These are phyloP conservation scores for Brachyptera risi DNA, from an alignment of 2,888 invertebrate genomes.

Conservation along the genomic window DNA sequence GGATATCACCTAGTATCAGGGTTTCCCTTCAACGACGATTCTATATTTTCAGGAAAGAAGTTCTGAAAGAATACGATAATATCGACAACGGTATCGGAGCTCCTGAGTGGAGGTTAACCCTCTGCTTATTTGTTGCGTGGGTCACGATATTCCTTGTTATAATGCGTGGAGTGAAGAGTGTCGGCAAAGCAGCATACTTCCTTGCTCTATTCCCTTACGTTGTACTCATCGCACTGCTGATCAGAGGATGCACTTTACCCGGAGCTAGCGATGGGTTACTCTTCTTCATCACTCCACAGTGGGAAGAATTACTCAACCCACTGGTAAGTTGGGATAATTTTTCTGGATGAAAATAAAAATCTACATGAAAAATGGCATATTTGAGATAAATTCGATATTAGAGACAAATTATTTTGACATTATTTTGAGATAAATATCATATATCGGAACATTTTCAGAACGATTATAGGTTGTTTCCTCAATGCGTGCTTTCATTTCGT, in stretches of 20 bases:
- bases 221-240: constrained; percentile 67
- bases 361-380: no score
- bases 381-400: no score
- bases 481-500: no score
- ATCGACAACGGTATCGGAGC: constrained; percentile 45
- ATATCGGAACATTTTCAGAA: no score
- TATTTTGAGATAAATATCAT: no score
- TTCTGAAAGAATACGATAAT: constrained; percentile 48
- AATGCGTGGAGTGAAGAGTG: constrained; percentile 68
- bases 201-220: constrained; percentile 81
- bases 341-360: no score
- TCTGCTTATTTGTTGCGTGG: constrained; percentile 66
- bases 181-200: constrained; percentile 81
- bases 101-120: constrained; percentile 64
- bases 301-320: constrained; percentile 65
- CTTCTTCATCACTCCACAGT: constrained; percentile 76
- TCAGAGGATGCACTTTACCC: constrained; percentile 51
- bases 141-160: constrained; percentile 63
- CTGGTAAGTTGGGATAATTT: constrained; percentile 55
- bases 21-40: background rate
- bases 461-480: no score
- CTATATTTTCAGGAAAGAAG: constrained; percentile 45
- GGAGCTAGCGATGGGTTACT: constrained; percentile 70
- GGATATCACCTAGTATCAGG: no score
- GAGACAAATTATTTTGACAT: no score